Conservation (phyloP, 2,113 vertebrate genomes). For the Dicerorhinus sumatrensis region DNA sequence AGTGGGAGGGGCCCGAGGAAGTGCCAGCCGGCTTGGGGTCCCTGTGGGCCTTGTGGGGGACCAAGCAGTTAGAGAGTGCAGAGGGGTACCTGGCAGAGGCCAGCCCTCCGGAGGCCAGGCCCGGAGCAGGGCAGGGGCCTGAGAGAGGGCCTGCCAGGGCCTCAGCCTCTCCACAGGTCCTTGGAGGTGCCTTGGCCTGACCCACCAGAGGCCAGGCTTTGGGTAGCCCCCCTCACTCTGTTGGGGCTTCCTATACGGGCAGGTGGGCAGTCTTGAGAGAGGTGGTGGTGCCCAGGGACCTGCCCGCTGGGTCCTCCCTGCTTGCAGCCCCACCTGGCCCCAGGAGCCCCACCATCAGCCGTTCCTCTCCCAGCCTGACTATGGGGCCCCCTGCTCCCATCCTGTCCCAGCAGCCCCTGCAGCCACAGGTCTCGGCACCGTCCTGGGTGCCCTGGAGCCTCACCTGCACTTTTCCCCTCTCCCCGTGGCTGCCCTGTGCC, state of each 20-base stretch:
- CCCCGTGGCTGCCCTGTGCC: not conserved
- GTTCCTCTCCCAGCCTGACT: not conserved
- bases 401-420: not conserved
- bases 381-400: fast-evolving
- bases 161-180: not conserved
- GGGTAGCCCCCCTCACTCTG: no score
- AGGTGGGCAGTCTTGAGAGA: not conserved
- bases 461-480: not conserved
- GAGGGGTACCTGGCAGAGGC: not conserved
- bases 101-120: fast-evolving
- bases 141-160: not conserved
- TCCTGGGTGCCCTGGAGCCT: not conserved
- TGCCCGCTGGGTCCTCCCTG: not conserved
- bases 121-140: fast-evolving
- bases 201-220: not conserved
- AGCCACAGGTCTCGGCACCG: not conserved
- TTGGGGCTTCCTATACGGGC: not conserved
- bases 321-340: not conserved
- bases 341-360: fast-evolving
- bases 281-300: not conserved
- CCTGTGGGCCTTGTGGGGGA: not conserved
- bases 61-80: no score
- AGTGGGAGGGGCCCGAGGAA: fast-evolving
- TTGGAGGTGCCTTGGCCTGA: fast-evolving
- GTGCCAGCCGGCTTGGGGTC: not conserved